Percentiles rank a stretch among this genome's conserved stretches.
Evolutionary conservation across 2,113 vertebrate genomes (phyloP).

Genomic region (Pipa parva): DNA sequence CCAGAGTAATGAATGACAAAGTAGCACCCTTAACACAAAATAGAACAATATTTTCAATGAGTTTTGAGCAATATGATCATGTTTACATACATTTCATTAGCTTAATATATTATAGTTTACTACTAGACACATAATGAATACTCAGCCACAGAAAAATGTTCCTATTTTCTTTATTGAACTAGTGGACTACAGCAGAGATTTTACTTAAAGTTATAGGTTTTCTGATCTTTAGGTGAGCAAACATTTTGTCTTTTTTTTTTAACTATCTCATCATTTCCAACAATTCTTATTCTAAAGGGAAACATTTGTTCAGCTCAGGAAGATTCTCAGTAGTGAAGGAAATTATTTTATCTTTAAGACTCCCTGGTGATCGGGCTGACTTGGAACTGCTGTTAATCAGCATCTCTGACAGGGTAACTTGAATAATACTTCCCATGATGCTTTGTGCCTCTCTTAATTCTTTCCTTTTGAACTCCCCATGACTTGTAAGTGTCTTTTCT

Average conservation of each 20-base stretch:
- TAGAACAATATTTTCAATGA: too few species aligned
- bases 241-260: constrained; percentile 45
- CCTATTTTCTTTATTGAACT: constrained; percentile 1
- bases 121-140: neutral
- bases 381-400: constrained; percentile 73
- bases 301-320: constrained; percentile 67
- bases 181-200: constrained; percentile 47
- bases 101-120: too few species aligned
- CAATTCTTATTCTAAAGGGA: constrained; percentile 68
- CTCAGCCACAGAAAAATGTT: neutral
- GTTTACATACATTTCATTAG: too few species aligned
- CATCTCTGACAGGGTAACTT: constrained; percentile 69
- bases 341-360: constrained; percentile 75
- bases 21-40: too few species aligned
- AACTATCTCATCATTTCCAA: constrained; percentile 52
- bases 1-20: too few species aligned
- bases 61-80: too few species aligned
- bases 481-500: constrained; percentile 69
- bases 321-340: constrained; percentile 67
- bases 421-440: constrained; percentile 75
- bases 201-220: constrained; percentile 52
- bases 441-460: constrained; percentile 68
- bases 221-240: constrained; percentile 54
- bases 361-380: constrained; percentile 74
- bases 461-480: constrained; percentile 74